Evolutionary conservation across 2,888 invertebrate species (phyloP).

Genomic region (Pelosia muscerda): DNA sequence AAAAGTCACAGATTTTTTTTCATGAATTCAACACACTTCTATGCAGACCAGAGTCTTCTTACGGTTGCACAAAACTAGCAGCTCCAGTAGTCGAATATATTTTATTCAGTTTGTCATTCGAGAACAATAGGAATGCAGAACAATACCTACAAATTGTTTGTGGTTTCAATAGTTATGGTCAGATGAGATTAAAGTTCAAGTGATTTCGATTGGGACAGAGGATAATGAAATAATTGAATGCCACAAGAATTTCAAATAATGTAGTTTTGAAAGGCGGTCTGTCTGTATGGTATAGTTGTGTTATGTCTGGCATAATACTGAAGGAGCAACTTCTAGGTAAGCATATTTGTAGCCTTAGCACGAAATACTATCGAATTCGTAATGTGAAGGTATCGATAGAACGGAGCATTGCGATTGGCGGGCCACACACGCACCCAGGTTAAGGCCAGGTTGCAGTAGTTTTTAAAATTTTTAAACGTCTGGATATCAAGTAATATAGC

Average conservation of each 20-base stretch:
- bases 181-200: constrained; percentile 1
- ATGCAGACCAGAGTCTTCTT: too few species aligned
- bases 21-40: not conserved
- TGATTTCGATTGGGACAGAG: not conserved
- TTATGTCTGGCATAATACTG: too few species aligned
- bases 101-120: not conserved
- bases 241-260: not conserved
- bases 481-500: too few species aligned
- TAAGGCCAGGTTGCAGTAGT: too few species aligned
- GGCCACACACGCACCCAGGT: too few species aligned
- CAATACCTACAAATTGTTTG: constrained; percentile 6
- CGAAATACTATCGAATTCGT: too few species aligned
- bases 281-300: not conserved
- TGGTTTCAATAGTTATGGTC: not conserved
- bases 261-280: not conserved
- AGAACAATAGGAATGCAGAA: constrained; percentile 6
- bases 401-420: too few species aligned
- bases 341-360: too few species aligned
- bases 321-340: not conserved
- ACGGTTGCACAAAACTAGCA: not conserved
- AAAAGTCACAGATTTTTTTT: too few species aligned
- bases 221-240: not conserved
- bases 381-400: too few species aligned
- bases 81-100: not conserved
- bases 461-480: too few species aligned